Base-by-base conservation (phyloP, 2,888 invertebrate genomes). In the Heliconius charithonia region DNA sequence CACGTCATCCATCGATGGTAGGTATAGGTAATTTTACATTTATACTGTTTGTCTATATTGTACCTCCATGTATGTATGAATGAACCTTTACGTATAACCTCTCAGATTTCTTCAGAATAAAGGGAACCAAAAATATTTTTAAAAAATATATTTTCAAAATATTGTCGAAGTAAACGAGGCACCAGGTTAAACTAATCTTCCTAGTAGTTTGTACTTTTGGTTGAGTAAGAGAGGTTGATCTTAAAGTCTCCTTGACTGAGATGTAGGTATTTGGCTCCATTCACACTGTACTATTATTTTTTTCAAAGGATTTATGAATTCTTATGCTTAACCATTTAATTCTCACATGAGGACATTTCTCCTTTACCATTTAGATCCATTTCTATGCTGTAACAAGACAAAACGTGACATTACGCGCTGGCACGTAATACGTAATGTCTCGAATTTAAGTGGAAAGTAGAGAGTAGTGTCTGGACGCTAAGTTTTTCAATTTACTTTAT, bases 171-270 rank as follows among this genome's bases (percentile, higher is more conserved):
- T 84, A 82, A 90, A 89, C 85, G 83, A 72, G 82, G 86, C 89
- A 85, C 78, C 86, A 88, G 89, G 86, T 89, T 87, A 86, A 88
- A 86, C 85, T 87, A 86, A 88, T 87, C 87, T 85, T 65, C 86
- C 84, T 80, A 82, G 85, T 86, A 88, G 88, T 89, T 86, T 85
- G 85, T 83, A 74, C 78, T 72, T 72, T 72, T 72, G 72, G 56
- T 72, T 72, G 72, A 72, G 72, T 78, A 80, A 78, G 88, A 86
- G 88, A 84, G 81, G 83, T 81, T 80, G 85, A 86, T 77, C 71
- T 76, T 81, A 73, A 78, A 77, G 79, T 63, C 79, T 75, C 78
- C 79, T 67, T 77, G 72, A 75, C 59, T 32, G 72, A 59, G 72
- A 37, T 16, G 59, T 51, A 51, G 51, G 51, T 56, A 37, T 71